Percentiles rank a stretch among this genome's conserved stretches.
Conservation (phyloP, 2,113 vertebrate species). For the Onychostruthus taczanowskii region DNA sequence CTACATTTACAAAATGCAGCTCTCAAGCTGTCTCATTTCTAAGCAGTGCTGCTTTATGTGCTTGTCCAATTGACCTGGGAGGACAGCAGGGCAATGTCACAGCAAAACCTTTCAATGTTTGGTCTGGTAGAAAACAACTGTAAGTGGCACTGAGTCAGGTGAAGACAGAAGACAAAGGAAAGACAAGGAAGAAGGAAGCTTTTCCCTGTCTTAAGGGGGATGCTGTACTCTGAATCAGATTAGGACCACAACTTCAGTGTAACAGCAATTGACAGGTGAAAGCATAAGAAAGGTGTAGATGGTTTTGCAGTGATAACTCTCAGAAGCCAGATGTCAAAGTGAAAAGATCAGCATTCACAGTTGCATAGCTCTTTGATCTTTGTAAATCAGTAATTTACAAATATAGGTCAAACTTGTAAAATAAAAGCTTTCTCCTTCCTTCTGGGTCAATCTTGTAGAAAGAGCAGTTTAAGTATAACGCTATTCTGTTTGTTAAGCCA, state of each 20-base stretch:
- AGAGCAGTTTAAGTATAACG: background rate
- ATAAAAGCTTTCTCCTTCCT: slow-evolving; percentile 15
- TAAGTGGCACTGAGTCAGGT: background rate
- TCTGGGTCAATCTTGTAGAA: slow-evolving; percentile 21
- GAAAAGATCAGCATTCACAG: slow-evolving; percentile 24
- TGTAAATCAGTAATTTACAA: slow-evolving; percentile 47
- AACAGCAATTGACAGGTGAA: background rate
- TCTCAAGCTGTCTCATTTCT: background rate
- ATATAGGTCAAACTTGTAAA: slow-evolving; percentile 6
- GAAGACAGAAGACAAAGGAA: background rate
- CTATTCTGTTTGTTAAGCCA: slow-evolving; percentile 40
- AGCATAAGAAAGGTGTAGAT: background rate
- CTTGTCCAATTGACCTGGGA: background rate
- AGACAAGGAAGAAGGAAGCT: background rate
- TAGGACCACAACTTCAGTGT: background rate
- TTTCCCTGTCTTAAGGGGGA: background rate
- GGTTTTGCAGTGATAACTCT: background rate
- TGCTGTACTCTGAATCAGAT: background rate
- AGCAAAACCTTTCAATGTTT: background rate
- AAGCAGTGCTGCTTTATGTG: background rate
- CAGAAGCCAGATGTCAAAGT: background rate
- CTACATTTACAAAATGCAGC: background rate
- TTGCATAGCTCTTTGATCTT: slow-evolving; percentile 23
- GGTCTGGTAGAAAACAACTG: background rate
- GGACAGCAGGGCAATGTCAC: background rate